Conservation (phyloP, 2,797 vertebrate species). For the Apodemus agrarius region DNA sequence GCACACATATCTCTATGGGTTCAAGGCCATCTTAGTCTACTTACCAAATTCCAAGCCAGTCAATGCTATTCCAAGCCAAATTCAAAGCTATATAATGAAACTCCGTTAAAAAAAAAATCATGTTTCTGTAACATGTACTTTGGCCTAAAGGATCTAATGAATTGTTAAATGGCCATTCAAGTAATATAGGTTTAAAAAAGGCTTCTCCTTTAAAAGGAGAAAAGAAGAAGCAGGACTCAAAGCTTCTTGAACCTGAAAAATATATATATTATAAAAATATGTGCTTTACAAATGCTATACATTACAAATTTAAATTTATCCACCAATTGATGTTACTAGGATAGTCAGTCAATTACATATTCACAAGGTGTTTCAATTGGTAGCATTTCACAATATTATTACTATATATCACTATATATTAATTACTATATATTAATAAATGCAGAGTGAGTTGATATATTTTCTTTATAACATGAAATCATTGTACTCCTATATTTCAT, state of each 20-base stretch:
- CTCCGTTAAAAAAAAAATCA: neutral
- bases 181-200: slow-evolving; percentile 52
- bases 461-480: slow-evolving; percentile 51
- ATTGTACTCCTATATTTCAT: neutral
- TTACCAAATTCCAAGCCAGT: neutral
- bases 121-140: slow-evolving; percentile 70
- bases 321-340: neutral
- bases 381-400: slow-evolving; percentile 32
- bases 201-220: slow-evolving; percentile 54
- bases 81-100: neutral
- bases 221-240: neutral
- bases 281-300: slow-evolving; percentile 36
- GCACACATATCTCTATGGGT: neutral
- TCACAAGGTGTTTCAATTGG: slow-evolving; percentile 46
- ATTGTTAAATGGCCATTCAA: slow-evolving; percentile 57
- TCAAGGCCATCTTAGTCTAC: neutral
- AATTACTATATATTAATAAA: neutral
- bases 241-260: slow-evolving; percentile 19
- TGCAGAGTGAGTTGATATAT: neutral
- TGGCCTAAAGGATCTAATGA: slow-evolving; percentile 49
- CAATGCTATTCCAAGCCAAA: neutral
- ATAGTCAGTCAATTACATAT: slow-evolving; percentile 47
- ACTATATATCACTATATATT: neutral
- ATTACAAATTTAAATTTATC: neutral
- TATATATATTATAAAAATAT: neutral